Evolutionary conservation across 2,888 invertebrate genomes (phyloP), one percentile per base, ranked within the genome.

Genomic region (Venustoraphidia nigricollis): DNA sequence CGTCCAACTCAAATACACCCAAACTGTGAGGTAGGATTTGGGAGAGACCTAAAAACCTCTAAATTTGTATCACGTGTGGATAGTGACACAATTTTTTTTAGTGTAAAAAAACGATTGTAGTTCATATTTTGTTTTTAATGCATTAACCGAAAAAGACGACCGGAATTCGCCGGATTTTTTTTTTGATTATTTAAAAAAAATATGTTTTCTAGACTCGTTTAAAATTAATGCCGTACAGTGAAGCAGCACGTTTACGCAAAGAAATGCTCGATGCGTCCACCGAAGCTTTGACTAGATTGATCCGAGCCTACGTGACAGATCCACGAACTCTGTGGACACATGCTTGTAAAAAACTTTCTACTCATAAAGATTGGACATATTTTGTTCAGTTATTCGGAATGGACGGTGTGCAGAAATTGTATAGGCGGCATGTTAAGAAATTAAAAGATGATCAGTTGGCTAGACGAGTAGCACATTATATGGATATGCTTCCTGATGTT

Each of bases 241-340:
- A 96, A 62, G 92, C 95, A 6, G 77, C 91, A 41, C 76, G 87
- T 55, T 79, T 83, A 54, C 77, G 90, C 54, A 85, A 91, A 61
- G 95, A 95, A 66, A 75, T 91, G 14, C 68, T 93, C 59, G 93
- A 94, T 62, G 83, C 84, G 41, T 88, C 93, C 3, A 89, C 89
- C 1, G 93, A 95, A 63, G 89, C 91, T 1, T 90, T 92, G 59
- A 86, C 88, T 51, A 79, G 86, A 59, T 76, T 95, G 36, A 87
- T 95, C 54, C 76, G 88, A 54, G 76, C 83, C 59, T 89, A 90
- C 61, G 83, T 88, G 9, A 83, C 82, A 40, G 88, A 83, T 64
- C 86, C 72, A 68, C 81, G 87, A 60, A 86, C 89, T 53, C 74
- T 85, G 56, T 94, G 91, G 92, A 85, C 86, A 37, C 82, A 86